Evolutionary conservation across 2,113 vertebrate species (phyloP).

Genomic region (Polyodon spathula): DNA sequence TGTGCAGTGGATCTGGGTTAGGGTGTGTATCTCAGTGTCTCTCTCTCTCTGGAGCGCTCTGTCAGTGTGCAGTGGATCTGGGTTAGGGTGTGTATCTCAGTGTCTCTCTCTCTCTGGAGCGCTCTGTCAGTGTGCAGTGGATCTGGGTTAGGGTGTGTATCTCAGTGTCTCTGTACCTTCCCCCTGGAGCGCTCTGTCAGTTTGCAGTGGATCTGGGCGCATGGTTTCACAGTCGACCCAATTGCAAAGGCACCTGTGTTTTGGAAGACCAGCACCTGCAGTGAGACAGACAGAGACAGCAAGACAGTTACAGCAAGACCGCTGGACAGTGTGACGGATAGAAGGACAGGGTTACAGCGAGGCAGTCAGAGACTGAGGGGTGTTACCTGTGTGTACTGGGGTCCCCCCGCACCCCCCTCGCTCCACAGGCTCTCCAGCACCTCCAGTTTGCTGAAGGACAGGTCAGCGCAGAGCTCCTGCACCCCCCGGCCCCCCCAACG

Average conservation of each 20-base stretch:
- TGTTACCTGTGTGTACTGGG: constrained; percentile 69
- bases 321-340: constrained; percentile 7
- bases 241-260: constrained; percentile 52
- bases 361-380: background rate
- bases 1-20: no score
- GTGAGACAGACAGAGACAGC: background rate
- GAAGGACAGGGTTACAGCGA: background rate
- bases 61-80: no score
- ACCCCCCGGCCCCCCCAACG: constrained; percentile 41
- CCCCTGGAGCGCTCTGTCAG: constrained; percentile 59
- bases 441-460: constrained; percentile 74
- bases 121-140: constrained; percentile 65
- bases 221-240: constrained; percentile 61
- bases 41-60: no score
- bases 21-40: no score
- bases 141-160: no score
- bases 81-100: no score
- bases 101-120: constrained; percentile 43
- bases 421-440: constrained; percentile 77
- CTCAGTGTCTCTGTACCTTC: constrained; percentile 48
- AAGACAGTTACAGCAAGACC: background rate
- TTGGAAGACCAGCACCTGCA: constrained; percentile 70
- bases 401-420: constrained; percentile 15
- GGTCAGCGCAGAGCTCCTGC: constrained; percentile 54
- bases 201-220: constrained; percentile 66